Percentiles rank a stretch among this genome's conserved stretches.
Evolutionary conservation across 1,140 invertebrate genomes (phyloP).

Genomic region (Rhynchophorus ferrugineus): DNA sequence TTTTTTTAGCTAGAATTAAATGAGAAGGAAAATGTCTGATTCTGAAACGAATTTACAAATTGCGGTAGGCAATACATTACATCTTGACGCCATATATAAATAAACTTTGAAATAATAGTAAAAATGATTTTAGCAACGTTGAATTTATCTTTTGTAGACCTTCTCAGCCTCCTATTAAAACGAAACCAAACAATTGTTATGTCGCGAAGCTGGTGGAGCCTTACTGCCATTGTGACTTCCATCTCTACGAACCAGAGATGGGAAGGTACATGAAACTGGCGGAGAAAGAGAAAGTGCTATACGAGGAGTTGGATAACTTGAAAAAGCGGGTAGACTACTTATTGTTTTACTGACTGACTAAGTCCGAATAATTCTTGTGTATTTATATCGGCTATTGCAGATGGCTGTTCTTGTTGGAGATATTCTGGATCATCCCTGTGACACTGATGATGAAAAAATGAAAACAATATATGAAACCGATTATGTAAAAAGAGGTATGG

Average conservation of each 20-base stretch:
- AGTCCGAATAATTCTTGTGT: too few species aligned
- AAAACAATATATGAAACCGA: conserved; percentile 52
- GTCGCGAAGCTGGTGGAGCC: conserved; percentile 42
- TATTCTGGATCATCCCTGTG: conserved; percentile 50
- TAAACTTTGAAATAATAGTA: too few species aligned
- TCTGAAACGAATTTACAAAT: too few species aligned
- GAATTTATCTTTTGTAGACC: conserved; percentile 43
- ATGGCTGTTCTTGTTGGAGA: conserved; percentile 49
- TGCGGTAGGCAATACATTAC: too few species aligned
- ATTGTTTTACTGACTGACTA: conserved; percentile 6
- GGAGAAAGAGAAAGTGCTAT: conserved; percentile 48
- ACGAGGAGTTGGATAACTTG: conserved; percentile 45
- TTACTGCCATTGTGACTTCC: conserved; percentile 48
- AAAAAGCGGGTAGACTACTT: conserved; percentile 39
- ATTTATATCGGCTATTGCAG: too few species aligned
- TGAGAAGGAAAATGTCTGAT: too few species aligned
- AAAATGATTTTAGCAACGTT: too few species aligned
- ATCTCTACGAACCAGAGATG: conserved; percentile 45
- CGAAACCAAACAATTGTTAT: conserved; percentile 37
- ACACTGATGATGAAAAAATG: conserved; percentile 50
- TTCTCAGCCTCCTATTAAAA: conserved; percentile 44
- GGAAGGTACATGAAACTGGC: conserved; percentile 51
- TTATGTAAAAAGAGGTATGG: conserved; percentile 48
- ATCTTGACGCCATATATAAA: too few species aligned
- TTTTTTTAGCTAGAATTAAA: too few species aligned